Percentiles rank a stretch among this genome's conserved stretches.
Evolutionary conservation across 2,888 invertebrate genomes (phyloP).

Genomic region (Scaptomyza flava): DNA sequence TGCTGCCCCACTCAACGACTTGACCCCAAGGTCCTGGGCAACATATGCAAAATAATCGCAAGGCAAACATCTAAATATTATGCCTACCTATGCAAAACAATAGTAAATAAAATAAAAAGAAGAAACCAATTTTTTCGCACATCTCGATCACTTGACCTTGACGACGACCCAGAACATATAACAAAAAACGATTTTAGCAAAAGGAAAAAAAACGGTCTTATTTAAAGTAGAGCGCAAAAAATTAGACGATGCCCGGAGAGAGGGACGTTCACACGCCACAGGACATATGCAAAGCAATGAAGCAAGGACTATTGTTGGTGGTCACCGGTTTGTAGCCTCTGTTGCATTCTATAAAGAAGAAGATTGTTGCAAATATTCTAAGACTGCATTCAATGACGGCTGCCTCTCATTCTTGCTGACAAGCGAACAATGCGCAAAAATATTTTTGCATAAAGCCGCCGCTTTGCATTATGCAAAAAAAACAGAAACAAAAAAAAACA

Average conservation of each 20-base stretch:
- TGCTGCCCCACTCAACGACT: slow-evolving; percentile 27
- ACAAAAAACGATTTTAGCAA: slow-evolving; percentile 40
- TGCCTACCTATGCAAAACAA: slow-evolving; percentile 34
- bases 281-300: slow-evolving; percentile 57
- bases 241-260: slow-evolving; percentile 25
- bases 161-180: slow-evolving; percentile 32
- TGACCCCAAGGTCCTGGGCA: slow-evolving; percentile 44
- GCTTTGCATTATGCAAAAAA: slow-evolving; percentile 51
- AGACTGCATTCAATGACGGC: slow-evolving; percentile 5
- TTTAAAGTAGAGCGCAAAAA: slow-evolving; percentile 57
- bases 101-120: not conserved
- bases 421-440: slow-evolving; percentile 43
- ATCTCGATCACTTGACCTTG: slow-evolving; percentile 54
- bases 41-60: slow-evolving; percentile 37
- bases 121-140: slow-evolving; percentile 40
- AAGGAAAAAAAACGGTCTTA: slow-evolving; percentile 41
- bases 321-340: slow-evolving; percentile 36
- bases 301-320: slow-evolving; percentile 33
- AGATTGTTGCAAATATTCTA: slow-evolving; percentile 26
- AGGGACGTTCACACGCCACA: slow-evolving; percentile 55
- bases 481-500: slow-evolving; percentile 19
- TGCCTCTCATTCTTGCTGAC: slow-evolving; percentile 46
- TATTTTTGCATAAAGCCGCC: slow-evolving; percentile 47
- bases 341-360: slow-evolving; percentile 24
- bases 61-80: slow-evolving; percentile 55